Percentiles rank a stretch among this genome's conserved stretches.
Conservation (phyloP, 2,113 vertebrate species). For the Elanoides forficatus region DNA sequence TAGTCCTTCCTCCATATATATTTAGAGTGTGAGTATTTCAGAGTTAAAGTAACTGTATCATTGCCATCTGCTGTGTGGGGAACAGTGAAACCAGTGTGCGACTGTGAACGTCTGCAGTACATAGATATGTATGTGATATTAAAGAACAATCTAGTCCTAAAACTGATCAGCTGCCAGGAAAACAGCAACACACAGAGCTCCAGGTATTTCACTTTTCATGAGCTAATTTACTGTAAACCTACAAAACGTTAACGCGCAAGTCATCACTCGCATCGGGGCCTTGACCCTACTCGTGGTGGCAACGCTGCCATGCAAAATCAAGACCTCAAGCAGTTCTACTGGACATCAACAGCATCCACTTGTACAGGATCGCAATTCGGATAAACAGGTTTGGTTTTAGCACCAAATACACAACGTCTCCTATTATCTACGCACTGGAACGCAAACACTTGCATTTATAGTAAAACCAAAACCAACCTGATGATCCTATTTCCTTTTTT, state of each 20-base stretch:
- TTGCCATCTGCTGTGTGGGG: not conserved
- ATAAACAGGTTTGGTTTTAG: not conserved
- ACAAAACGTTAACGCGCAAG: fast-evolving
- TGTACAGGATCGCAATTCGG: not conserved
- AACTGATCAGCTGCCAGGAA: not conserved
- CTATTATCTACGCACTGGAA: fast-evolving
- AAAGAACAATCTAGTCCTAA: not conserved
- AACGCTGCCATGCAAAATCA: fast-evolving
- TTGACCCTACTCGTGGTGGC: not conserved
- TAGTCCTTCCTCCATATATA: not conserved
- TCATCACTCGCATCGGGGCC: fast-evolving
- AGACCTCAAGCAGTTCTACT: fast-evolving
- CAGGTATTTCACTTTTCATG: fast-evolving
- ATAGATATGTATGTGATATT: fast-evolving
- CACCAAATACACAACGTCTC: not conserved
- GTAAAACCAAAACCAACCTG: not conserved
- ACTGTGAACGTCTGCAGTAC: fast-evolving
- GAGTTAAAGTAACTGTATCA: not conserved
- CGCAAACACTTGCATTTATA: not conserved
- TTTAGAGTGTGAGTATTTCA: not conserved
- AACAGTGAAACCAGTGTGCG: fast-evolving
- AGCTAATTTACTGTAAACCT: not conserved
- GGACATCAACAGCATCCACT: not conserved
- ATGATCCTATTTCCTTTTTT: not conserved
- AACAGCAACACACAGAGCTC: not conserved